Percentiles rank a stretch among this genome's conserved stretches.
Evolutionary conservation across 2,113 vertebrate genomes (phyloP).

Genomic region (Rhinolophus sinicus): DNA sequence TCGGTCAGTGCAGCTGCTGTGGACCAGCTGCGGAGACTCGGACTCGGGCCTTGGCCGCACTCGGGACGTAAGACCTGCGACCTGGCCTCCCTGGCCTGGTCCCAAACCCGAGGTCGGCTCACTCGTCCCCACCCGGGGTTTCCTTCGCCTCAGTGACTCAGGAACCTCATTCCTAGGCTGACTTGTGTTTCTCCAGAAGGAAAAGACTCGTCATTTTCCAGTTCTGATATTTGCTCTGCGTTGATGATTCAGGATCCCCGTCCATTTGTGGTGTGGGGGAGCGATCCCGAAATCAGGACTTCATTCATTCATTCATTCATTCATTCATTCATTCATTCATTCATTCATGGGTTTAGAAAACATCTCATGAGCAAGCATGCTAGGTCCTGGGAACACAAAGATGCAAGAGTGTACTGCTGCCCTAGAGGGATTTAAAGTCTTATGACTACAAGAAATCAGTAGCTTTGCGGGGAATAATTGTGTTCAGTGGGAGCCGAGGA

Average conservation of each 20-base stretch:
- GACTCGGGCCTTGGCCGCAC: rapidly evolving
- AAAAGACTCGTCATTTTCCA: slow-evolving; percentile 1
- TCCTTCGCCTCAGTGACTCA: slow-evolving; percentile 39
- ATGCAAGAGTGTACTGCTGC: neutral
- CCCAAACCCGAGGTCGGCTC: neutral
- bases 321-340: neutral
- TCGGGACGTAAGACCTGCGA: neutral
- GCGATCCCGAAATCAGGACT: neutral
- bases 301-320: neutral
- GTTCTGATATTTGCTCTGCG: neutral
- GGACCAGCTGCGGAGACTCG: neutral
- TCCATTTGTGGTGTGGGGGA: neutral
- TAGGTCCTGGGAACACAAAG: neutral
- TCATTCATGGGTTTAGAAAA: neutral
- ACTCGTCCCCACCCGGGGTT: neutral
- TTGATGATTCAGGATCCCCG: neutral
- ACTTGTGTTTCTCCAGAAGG: slow-evolving; percentile 6
- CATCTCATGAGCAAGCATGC: neutral
- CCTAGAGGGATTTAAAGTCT: neutral
- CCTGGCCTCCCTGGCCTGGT: neutral
- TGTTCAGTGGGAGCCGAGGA: neutral
- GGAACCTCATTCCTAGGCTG: neutral
- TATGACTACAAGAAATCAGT: neutral
- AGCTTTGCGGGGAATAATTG: neutral
- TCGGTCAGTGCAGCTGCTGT: neutral